Percentiles rank a stretch among this genome's conserved stretches.
Evolutionary conservation across 1,140 invertebrate species (phyloP).

Genomic region (Oppia nitens): DNA sequence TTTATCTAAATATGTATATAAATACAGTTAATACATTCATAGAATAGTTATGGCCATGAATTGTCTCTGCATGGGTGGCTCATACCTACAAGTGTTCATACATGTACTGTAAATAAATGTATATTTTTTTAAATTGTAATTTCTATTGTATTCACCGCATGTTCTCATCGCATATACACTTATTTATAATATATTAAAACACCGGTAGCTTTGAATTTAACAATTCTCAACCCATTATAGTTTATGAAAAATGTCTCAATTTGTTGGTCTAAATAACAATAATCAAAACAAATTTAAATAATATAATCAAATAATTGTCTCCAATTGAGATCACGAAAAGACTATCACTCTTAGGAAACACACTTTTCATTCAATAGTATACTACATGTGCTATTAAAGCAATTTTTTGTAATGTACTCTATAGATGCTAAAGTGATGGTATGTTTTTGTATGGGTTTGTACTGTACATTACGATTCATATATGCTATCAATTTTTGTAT

Average conservation of each 20-base stretch:
- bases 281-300: not conserved
- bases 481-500: no score
- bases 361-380: no score
- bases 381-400: no score
- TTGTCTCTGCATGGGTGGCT: not conserved
- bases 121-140: no score
- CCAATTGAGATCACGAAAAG: not conserved
- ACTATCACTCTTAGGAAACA: not conserved
- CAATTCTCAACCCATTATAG: not conserved
- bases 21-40: not conserved
- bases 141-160: no score
- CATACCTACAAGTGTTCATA: not conserved
- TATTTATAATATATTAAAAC: no score
- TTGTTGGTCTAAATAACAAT: not conserved
- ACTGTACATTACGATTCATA: no score
- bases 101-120: not conserved
- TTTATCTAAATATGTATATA: not conserved
- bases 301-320: not conserved
- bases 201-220: no score
- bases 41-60: not conserved
- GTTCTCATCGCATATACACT: no score
- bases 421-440: no score
- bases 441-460: no score
- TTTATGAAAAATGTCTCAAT: not conserved
- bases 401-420: no score